Conservation (phyloP, 2,888 invertebrate species). For the Drosophila neotestacea region DNA sequence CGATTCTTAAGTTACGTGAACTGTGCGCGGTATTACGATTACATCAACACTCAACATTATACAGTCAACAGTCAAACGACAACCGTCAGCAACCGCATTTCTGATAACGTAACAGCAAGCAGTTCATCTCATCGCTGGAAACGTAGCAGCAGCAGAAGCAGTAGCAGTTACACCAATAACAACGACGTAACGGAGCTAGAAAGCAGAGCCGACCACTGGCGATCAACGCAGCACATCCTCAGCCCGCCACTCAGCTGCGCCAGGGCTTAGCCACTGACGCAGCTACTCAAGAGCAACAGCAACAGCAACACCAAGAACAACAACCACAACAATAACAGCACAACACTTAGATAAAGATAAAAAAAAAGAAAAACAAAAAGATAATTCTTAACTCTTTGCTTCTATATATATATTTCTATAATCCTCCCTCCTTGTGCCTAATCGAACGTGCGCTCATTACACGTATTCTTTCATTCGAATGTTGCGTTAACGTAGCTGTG, state of each 20-base stretch:
- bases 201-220: conserved; percentile 74
- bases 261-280: conserved; percentile 71
- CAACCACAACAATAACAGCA: conserved; percentile 50
- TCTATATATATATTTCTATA: conserved; percentile 64
- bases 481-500: conserved; percentile 45
- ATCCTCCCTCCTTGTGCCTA: conserved; percentile 75
- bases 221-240: conserved; percentile 80
- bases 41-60: conserved; percentile 18
- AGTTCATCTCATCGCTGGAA: conserved; percentile 32
- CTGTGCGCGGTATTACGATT: conserved; percentile 66
- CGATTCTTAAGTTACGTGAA: conserved; percentile 34
- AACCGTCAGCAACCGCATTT: conserved; percentile 29
- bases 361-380: conserved; percentile 17
- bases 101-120: conserved; percentile 27
- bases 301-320: conserved; percentile 21
- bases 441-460: conserved; percentile 67
- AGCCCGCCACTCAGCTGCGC: conserved; percentile 79
- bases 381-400: conserved; percentile 35
- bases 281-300: conserved; percentile 54
- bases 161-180: conserved; percentile 32
- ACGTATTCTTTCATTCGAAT: conserved; percentile 50
- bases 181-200: conserved; percentile 78
- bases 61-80: conserved; percentile 62
- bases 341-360: conserved; percentile 42
- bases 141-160: conserved; percentile 18